Percentiles rank a stretch among this genome's conserved stretches.
These are phyloP conservation scores for Centrocercus urophasianus DNA, from an alignment of 2,113 vertebrate species.

Conservation along the genomic window DNA sequence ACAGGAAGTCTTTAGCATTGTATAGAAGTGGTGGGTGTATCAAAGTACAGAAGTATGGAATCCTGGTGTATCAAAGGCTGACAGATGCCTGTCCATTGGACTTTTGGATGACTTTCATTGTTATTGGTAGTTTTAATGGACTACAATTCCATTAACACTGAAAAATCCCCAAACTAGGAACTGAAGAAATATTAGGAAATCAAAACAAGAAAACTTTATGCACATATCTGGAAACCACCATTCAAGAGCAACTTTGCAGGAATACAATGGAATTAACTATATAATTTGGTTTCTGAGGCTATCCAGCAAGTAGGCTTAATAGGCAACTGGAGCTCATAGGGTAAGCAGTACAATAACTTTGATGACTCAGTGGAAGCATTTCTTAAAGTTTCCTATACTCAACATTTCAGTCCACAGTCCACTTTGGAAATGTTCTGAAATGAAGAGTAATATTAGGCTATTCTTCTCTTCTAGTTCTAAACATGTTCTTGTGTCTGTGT, in stretches of 20 bases:
- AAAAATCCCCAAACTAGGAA: neutral
- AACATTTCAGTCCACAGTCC: neutral
- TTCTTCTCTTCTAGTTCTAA: constrained; percentile 6
- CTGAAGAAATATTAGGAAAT: neutral
- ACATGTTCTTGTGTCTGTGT: neutral
- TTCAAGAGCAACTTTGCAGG: neutral
- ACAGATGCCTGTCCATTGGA: neutral
- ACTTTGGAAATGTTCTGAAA: constrained; percentile 22
- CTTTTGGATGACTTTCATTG: neutral
- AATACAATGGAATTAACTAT: neutral
- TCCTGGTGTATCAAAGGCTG: neutral
- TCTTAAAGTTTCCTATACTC: constrained; percentile 3
- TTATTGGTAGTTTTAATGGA: neutral
- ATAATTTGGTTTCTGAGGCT: constrained; percentile 15
- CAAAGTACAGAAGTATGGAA: neutral
- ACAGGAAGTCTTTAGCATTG: neutral
- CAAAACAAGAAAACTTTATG: neutral
- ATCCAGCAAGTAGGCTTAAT: neutral
- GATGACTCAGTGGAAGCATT: constrained; percentile 39
- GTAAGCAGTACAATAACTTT: neutral
- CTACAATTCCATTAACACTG: neutral
- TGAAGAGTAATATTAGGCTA: constrained; percentile 13
- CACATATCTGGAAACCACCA: neutral
- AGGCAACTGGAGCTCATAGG: neutral
- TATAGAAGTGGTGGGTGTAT: neutral